Base-by-base conservation (phyloP, 2,113 vertebrate genomes). In the Turdus rufiventris region DNA sequence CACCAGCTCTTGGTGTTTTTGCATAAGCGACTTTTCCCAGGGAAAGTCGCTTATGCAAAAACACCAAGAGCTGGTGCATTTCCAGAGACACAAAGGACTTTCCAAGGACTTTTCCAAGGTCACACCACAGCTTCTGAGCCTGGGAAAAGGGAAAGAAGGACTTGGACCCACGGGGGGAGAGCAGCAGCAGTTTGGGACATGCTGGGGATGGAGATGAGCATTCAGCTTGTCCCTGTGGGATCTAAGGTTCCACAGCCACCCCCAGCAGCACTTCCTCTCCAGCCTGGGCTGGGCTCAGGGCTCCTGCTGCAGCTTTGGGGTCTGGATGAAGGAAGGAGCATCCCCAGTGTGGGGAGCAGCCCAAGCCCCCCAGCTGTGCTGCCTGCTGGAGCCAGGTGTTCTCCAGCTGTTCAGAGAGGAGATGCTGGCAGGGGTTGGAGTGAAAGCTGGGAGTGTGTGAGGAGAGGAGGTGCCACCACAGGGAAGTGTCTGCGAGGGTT, bases 11-110 rank as follows among this genome's bases (percentile, higher is more conserved):
- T n/a, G n/a, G n/a, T n/a, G n/a, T n/a, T n/a, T n/a, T n/a, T n/a
- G n/a, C n/a, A n/a, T n/a, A n/a, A n/a, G n/a, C n/a, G n/a, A n/a
- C n/a, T n/a, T n/a, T n/a, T n/a, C 91, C 25, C 50, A 60, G 91
- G 89, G 66, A 83, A 92, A 94, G 68, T 2, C 71, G 48, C 25
- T 60, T 68, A 94, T 85, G 91, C 88, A 95, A 92, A 96, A 96
- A 18, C 6, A 77, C 67, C 36, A 25, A 2, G 53, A 75, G 67
- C 81, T 9, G 6, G 18, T 17, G 19, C 21, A 5, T 74, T 94
- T 96, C 65, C 87, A 93, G 61, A 61, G 34, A n/a, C 66, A 76
- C 56, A 47, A 12, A 70, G 78, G 75, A 84, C 54, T 78, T 74
- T 11, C 85, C 72, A 62, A 81, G 73, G 81, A 90, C 85, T 50